A percentile compares a stretch with the other conserved stretches of the same genome.
phyloP scores from a whole-genome alignment of 2,113 vertebrate species.

The Willisornis vidua region DNA sequence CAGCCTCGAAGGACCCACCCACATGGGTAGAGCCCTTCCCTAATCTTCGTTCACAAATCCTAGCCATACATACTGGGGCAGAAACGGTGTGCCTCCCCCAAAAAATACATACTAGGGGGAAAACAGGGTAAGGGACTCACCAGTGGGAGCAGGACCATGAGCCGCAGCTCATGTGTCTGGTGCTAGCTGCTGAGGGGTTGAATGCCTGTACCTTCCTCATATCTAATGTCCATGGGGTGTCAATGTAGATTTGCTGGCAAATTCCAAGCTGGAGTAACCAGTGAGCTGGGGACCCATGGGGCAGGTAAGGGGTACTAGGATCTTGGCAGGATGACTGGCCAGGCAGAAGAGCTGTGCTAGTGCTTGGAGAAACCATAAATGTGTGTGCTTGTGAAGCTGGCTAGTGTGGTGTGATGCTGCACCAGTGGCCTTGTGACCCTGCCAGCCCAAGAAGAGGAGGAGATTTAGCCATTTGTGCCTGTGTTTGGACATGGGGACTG shows the following conservation, averaged over 20 bases:
- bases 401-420: neutral
- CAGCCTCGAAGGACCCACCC: no score
- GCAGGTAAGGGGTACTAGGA: neutral
- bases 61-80: no score
- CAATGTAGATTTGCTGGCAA: neutral
- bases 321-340: neutral
- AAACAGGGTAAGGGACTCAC: neutral
- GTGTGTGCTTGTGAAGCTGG: neutral
- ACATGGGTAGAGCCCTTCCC: no score
- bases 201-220: neutral
- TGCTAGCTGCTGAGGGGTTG: neutral
- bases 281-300: accelerated
- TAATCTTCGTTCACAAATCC: no score
- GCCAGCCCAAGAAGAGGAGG: neutral
- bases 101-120: neutral
- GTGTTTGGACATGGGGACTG: neutral
- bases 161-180: accelerated
- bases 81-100: no score
- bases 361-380: neutral
- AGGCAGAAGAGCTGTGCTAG: accelerated
- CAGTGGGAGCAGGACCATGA: neutral
- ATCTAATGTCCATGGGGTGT: accelerated
- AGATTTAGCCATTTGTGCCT: neutral
- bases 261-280: neutral
- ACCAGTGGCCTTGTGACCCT: neutral